Percentiles rank a stretch among this genome's conserved stretches.
Evolutionary conservation across 53 echinoderm and acorn worm species (phyloP).

Genomic region (Paelopatides confundens): DNA sequence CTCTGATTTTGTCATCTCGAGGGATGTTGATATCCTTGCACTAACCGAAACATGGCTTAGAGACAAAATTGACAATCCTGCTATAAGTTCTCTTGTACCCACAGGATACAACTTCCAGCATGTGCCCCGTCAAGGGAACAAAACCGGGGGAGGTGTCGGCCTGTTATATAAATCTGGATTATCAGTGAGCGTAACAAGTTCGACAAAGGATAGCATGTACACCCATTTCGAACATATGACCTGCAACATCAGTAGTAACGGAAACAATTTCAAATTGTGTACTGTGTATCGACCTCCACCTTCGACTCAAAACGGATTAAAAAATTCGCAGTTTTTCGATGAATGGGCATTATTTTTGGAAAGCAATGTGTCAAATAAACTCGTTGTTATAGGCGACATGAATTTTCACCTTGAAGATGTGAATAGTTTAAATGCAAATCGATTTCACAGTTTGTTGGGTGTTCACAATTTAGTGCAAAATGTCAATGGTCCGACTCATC

Average conservation of each 20-base stretch:
- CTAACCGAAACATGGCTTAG: slow-evolving; percentile 17
- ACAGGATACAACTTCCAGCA: not conserved
- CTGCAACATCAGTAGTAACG: not conserved
- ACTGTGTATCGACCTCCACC: not conserved
- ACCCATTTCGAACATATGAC: slow-evolving; percentile 11
- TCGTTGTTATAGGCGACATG: slow-evolving; percentile 34
- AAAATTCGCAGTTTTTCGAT: not conserved
- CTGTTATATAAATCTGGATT: not conserved
- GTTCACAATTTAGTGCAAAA: slow-evolving; percentile 10
- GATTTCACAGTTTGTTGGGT: not conserved
- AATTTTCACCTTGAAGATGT: slow-evolving; percentile 50
- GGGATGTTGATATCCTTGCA: slow-evolving; percentile 15
- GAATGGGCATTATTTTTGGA: not conserved
- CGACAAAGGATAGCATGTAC: not conserved
- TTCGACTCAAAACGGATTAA: not conserved
- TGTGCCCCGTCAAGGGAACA: not conserved
- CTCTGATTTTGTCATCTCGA: not conserved
- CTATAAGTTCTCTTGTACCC: not conserved
- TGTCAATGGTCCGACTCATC: slow-evolving; percentile 50
- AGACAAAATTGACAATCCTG: not conserved
- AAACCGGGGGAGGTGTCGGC: not conserved
- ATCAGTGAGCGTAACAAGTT: not conserved
- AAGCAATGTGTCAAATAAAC: not conserved
- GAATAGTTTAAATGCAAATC: slow-evolving; percentile 15
- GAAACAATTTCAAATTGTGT: not conserved